These are phyloP conservation scores for Molossus alvarezi DNA, from an alignment of 2,797 vertebrate genomes.

Conservation along the genomic window DNA sequence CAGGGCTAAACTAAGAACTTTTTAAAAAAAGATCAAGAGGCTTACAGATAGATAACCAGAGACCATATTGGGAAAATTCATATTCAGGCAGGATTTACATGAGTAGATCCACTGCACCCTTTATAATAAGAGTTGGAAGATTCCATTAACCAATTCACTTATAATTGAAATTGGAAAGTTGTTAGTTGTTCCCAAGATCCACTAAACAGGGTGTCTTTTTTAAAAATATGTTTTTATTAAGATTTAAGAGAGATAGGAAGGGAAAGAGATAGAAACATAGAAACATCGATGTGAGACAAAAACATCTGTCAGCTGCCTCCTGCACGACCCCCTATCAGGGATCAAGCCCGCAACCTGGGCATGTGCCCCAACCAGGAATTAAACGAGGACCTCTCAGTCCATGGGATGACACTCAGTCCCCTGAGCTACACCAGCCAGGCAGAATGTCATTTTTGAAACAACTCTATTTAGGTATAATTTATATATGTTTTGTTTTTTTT, in stretches of 20 bases:
- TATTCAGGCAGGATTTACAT: background rate
- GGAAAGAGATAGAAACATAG: too few relatives aligned
- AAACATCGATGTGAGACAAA: too few relatives aligned
- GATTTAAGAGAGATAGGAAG: too few relatives aligned
- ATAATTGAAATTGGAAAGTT: constrained; percentile 22
- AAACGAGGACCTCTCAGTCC: too few relatives aligned
- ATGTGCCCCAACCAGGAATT: too few relatives aligned
- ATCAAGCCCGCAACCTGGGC: too few relatives aligned
- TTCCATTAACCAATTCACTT: background rate
- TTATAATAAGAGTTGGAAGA: background rate
- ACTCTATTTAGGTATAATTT: background rate
- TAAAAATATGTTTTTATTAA: too few relatives aligned
- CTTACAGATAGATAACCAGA: constrained; percentile 29
- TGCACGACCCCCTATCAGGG: too few relatives aligned
- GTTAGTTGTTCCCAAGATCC: background rate
- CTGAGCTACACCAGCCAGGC: too few relatives aligned
- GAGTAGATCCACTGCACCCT: background rate
- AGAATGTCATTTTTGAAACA: background rate
- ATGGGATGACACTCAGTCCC: too few relatives aligned
- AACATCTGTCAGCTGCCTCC: too few relatives aligned
- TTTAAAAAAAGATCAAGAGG: background rate
- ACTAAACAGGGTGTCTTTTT: background rate
- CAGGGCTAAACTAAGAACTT: background rate
- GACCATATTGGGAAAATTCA: background rate
- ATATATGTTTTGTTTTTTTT: background rate